Evolutionary conservation across 1,140 invertebrate genomes (phyloP), one percentile per base, ranked within the genome.

Genomic region (Drosophila suzukii): DNA sequence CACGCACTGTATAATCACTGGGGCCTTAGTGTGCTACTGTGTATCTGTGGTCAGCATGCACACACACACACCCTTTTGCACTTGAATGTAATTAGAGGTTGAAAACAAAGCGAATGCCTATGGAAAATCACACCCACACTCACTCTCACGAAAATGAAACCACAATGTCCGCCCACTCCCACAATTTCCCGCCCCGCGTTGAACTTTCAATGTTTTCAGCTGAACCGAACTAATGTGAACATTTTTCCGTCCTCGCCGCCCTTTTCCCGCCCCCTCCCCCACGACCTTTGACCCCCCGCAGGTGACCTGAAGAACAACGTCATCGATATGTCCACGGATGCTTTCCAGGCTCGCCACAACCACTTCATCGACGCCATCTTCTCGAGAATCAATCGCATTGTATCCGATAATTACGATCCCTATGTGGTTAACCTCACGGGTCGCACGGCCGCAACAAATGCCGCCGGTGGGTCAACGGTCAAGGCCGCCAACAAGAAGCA

Each of bases 351-450:
- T 44, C 90, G 91, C 3, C 91, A 97, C 93, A 97, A 97, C 92
- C 94, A 94, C 75, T 97, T 96, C 89, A 95, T 97, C 38, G 96
- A 97, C 91, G 96, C 94, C 72, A 96, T 97, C 73, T 93, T 97
- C 46, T 94, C 94, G 30, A 94, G 96, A 66, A 96, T 97, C 89
- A 97, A 97, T 92, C 94, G 95, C 74, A 96, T 97, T 50, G 92
- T 97, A 49, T 93, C 94, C 11, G 94, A 94, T 47, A 96, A 95
- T 47, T 97, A 97, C 86, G 96, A 97, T 91, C 96, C 96, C 1
- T 96, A 97, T 39, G 96, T 95, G 49, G 96, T 97, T 0, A 95
- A 96, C 81, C 91, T 97, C n/a, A 94, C 95, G 44, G 95, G 94
- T 6, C 93, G 94, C 10, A 93, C 93, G 51, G 15, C 94, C 44